phyloP scores from a whole-genome alignment of 2,888 invertebrate genomes.

The Oscheius sp. region DNA sequence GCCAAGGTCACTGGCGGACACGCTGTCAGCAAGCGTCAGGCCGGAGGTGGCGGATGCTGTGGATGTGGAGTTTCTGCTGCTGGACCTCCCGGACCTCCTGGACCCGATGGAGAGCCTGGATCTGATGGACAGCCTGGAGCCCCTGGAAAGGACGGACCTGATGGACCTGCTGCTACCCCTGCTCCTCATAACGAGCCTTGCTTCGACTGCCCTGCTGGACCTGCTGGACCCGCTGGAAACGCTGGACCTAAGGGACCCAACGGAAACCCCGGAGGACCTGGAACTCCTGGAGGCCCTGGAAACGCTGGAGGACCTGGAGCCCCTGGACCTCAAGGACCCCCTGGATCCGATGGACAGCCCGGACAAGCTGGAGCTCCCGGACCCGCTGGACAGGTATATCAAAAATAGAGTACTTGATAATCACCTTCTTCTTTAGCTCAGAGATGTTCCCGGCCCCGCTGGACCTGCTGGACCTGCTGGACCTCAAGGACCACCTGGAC shows the following conservation, averaged over 20 bases:
- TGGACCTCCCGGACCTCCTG: slow-evolving; percentile 32
- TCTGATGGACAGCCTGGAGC: slow-evolving; percentile 26
- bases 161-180: slow-evolving; percentile 29
- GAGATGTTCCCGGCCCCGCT: slow-evolving; percentile 45
- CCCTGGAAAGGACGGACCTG: slow-evolving; percentile 46
- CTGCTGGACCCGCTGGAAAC: slow-evolving; percentile 55
- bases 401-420: slow-evolving; percentile 53
- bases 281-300: slow-evolving; percentile 55
- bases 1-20: slow-evolving; percentile 55
- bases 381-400: slow-evolving; percentile 51
- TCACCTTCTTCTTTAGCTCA: slow-evolving; percentile 42
- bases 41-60: slow-evolving; percentile 36
- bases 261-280: slow-evolving; percentile 55
- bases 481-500: slow-evolving; percentile 40
- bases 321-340: not conserved
- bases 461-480: slow-evolving; percentile 53
- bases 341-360: slow-evolving; percentile 54
- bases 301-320: slow-evolving; percentile 53
- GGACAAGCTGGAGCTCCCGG: slow-evolving; percentile 55
- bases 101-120: not conserved
- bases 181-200: slow-evolving; percentile 53
- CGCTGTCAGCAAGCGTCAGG: slow-evolving; percentile 44
- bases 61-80: slow-evolving; percentile 32
- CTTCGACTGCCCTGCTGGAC: slow-evolving; percentile 61
- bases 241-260: slow-evolving; percentile 58